Evolutionary conservation across 2,113 vertebrate species (phyloP).

Genomic region (Leucoraja erinaceus): DNA sequence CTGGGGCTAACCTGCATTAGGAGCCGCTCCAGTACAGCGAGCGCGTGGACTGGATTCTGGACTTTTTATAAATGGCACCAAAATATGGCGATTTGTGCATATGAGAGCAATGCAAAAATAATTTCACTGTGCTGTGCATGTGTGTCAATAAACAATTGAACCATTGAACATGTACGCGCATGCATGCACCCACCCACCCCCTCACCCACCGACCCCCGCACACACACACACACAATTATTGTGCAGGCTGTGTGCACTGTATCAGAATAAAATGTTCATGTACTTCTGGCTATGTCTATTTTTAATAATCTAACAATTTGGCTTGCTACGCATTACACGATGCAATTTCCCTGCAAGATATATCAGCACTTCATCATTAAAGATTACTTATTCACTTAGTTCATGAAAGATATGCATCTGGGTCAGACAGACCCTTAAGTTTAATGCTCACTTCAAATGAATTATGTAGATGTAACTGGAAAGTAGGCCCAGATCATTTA

Average conservation of each 20-base stretch:
- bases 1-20: no score
- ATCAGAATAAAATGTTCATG: neutral
- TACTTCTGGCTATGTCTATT: neutral
- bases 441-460: neutral
- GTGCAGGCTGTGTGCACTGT: neutral
- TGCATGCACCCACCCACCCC: no score
- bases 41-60: no score
- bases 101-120: no score
- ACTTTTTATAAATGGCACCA: no score
- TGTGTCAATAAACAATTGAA: no score
- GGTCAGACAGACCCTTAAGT: neutral
- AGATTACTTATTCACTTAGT: neutral
- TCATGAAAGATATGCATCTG: neutral
- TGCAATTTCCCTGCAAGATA: neutral
- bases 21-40: no score
- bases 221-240: neutral
- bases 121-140: no score
- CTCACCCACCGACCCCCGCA: no score
- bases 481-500: no score
- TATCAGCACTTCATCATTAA: neutral
- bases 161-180: no score
- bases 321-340: neutral
- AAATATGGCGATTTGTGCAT: no score
- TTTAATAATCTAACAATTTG: neutral
- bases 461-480: neutral